These are phyloP conservation scores for Xestia sexstrigata DNA, from an alignment of 2,888 invertebrate species.

Conservation along the genomic window DNA sequence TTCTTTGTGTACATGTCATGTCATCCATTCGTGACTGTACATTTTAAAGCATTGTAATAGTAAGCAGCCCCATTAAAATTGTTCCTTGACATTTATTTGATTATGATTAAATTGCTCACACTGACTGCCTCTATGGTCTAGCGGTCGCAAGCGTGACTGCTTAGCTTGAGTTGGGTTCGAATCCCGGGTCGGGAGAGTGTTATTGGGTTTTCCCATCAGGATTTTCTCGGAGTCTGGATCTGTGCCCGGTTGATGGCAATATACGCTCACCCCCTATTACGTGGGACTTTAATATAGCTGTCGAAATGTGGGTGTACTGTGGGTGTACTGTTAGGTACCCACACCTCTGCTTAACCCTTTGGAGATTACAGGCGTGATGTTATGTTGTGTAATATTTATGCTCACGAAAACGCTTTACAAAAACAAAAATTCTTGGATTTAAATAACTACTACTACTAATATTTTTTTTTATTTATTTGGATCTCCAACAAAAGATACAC, in stretches of 20 bases:
- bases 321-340: no score
- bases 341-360: background rate
- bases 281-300: background rate
- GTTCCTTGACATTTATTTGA: background rate
- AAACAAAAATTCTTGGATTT: background rate
- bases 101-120: background rate
- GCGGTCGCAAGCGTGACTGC: background rate
- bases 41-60: background rate
- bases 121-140: background rate
- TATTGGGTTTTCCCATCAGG: background rate
- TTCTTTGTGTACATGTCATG: background rate
- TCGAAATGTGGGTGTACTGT: background rate
- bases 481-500: no score
- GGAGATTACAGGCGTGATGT: background rate
- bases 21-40: background rate
- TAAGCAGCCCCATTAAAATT: no score
- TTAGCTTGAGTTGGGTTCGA: background rate
- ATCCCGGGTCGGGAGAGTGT: background rate
- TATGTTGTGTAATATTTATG: background rate
- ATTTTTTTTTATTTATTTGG: no score
- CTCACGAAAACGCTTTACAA: no score
- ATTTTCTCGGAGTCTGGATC: background rate
- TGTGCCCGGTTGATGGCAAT: background rate
- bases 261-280: background rate
- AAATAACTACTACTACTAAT: no score